Base-by-base conservation (phyloP, 1,140 invertebrate species). In the Ephestia elutella region DNA sequence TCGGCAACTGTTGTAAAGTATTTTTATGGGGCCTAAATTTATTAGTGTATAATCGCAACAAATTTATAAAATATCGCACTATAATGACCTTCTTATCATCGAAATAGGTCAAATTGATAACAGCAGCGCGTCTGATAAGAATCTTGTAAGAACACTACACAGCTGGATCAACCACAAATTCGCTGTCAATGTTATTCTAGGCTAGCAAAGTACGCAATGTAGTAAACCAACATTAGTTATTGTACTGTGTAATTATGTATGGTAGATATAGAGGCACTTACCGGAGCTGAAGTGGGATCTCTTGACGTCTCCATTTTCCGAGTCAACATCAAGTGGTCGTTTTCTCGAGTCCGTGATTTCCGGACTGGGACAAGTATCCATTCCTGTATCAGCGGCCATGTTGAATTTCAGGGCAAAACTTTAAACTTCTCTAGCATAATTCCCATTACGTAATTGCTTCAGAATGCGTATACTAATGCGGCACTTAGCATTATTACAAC, bases 241-340 rank as follows among this genome's bases (percentile, higher is more conserved):
- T 60, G 61, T 63, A 58, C 48, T 67, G 62, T 18, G 35, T 67
- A 70, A 61, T 69, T 69, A 61, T 57, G 60, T 60, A 64, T 68
- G 56, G 56, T 61, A 53, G 62, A 48, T 55, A 2, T 57, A 38
- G 48, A 54, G 30, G 50, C 56, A 89, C 88, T 91, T 90, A 96
- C 95, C 95, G 93, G 93, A 93, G 82, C 94, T 95, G 89, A 95
- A 96, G 89, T 96, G 95, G 64, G 95, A 96, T 86, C 95, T 92
- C 90, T 96, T 96, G 66, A 94, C 94, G 72, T 95, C 93, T 71
- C 94, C 95, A 91, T 95, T 95, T 87, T 96, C 95, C 71, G 92
- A 92, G 89, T 96, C 95, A 70, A 93, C 93, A 89, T 96, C 95
- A 75, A 96, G 91, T 62, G 95, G 95, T 84, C 95, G 92, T 92